These are phyloP conservation scores for Neopipo cinnamomea DNA, from an alignment of 2,113 vertebrate species.

Conservation along the genomic window DNA sequence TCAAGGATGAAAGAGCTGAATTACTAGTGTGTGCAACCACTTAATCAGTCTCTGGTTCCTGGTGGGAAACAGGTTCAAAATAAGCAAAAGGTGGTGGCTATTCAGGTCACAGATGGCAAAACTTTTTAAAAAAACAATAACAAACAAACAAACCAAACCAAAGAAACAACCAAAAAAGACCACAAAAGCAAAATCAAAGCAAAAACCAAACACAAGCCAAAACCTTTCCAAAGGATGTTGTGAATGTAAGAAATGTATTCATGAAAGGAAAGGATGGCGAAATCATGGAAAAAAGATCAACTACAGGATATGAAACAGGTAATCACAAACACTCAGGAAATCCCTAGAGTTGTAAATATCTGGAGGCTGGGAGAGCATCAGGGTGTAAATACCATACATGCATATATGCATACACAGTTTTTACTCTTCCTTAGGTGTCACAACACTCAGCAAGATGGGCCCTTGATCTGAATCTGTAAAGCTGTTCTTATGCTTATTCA, in stretches of 20 bases:
- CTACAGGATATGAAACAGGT: neutral
- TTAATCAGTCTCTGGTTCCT: neutral
- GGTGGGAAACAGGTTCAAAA: neutral
- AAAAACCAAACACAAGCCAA: neutral
- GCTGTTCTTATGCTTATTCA: neutral
- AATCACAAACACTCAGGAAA: neutral
- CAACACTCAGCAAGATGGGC: neutral
- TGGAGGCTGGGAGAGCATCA: neutral
- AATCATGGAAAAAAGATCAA: neutral
- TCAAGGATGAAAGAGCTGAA: neutral
- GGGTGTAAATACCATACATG: neutral
- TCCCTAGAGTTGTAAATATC: neutral
- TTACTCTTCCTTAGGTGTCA: neutral
- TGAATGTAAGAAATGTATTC: neutral
- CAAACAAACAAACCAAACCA: too few relatives aligned
- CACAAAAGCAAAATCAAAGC: neutral
- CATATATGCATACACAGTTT: neutral
- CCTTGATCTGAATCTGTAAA: neutral
- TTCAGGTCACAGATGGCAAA: neutral
- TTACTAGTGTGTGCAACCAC: neutral
- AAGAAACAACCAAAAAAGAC: neutral
- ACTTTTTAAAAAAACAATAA: neutral
- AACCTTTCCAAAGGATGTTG: neutral
- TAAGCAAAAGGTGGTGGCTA: neutral
- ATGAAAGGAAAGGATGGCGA: neutral